These are phyloP conservation scores for Argyresthia albistria DNA, from an alignment of 2,888 invertebrate genomes.

Conservation along the genomic window DNA sequence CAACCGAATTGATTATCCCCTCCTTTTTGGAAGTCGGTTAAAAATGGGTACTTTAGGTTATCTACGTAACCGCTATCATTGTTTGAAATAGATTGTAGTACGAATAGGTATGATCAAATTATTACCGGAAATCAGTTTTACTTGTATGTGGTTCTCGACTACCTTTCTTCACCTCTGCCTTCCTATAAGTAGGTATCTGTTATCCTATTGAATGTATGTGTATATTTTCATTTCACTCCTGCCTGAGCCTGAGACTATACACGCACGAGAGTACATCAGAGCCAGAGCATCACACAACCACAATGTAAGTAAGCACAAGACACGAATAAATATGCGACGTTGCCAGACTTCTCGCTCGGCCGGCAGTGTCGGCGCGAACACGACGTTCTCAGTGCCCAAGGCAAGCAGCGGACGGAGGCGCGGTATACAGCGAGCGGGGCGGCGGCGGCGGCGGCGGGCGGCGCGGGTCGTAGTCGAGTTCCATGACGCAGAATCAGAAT, in stretches of 20 bases:
- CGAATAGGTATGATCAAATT: too few relatives aligned
- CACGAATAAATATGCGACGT: conserved; percentile 6
- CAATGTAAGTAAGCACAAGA: conserved; percentile 1
- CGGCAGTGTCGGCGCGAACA: neutral
- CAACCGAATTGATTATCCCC: too few relatives aligned
- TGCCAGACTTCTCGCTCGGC: conserved; percentile 4
- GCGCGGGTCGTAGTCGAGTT: neutral
- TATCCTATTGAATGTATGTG: too few relatives aligned
- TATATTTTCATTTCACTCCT: neutral
- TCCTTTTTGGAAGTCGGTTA: too few relatives aligned
- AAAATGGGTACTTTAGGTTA: too few relatives aligned
- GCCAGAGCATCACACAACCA: conserved; percentile 1
- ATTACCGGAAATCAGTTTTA: too few relatives aligned
- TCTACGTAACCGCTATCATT: too few relatives aligned
- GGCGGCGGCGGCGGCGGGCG: neutral
- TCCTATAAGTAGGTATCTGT: too few relatives aligned
- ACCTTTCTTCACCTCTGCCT: too few relatives aligned
- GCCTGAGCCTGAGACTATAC: neutral
- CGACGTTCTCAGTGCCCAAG: neutral
- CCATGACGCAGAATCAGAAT: neutral
- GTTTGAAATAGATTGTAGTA: too few relatives aligned
- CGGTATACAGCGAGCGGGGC: neutral
- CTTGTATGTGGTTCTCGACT: too few relatives aligned
- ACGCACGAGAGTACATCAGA: neutral
- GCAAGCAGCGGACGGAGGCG: neutral